phyloP scores from a whole-genome alignment of 1,140 invertebrate species.

The Scaptomyza montana region DNA sequence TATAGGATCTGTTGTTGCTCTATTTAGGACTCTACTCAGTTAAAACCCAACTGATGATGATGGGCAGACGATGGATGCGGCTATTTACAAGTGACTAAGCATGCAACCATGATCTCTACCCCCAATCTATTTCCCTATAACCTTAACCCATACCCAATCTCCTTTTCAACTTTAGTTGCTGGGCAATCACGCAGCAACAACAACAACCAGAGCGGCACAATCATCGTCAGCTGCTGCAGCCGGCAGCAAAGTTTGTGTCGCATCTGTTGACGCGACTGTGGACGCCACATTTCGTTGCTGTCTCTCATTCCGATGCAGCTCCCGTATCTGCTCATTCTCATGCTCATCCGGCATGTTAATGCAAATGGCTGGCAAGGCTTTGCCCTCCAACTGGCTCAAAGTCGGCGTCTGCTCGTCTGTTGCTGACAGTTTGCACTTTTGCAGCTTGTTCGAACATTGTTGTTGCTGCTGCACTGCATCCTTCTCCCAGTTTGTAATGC shows the following conservation, averaged over 20 bases:
- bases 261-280: slow-evolving; percentile 21
- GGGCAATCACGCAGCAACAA: slow-evolving; percentile 80
- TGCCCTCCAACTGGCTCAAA: slow-evolving; percentile 19
- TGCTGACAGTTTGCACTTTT: slow-evolving; percentile 80
- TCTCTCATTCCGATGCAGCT: slow-evolving; percentile 15
- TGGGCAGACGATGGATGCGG: slow-evolving; percentile 47
- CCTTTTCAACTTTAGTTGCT: slow-evolving; percentile 31
- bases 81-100: slow-evolving; percentile 77
- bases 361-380: slow-evolving; percentile 69
- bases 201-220: slow-evolving; percentile 77
- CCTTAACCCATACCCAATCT: background rate
- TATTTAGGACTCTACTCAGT: background rate
- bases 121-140: background rate
- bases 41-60: background rate
- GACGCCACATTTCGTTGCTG: slow-evolving; percentile 26
- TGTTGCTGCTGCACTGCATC: slow-evolving; percentile 63
- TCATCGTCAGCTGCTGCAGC: slow-evolving; percentile 73
- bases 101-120: slow-evolving; percentile 36
- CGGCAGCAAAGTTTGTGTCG: slow-evolving; percentile 64
- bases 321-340: slow-evolving; percentile 8
- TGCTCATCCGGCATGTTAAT: slow-evolving; percentile 74
- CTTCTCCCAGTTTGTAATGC: slow-evolving; percentile 75
- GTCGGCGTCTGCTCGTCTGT: slow-evolving; percentile 35
- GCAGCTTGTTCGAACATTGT: slow-evolving; percentile 61
- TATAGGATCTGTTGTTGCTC: slow-evolving; percentile 16